These are phyloP conservation scores for Tanypteryx hageni DNA, from an alignment of 2,888 invertebrate species.

Conservation along the genomic window DNA sequence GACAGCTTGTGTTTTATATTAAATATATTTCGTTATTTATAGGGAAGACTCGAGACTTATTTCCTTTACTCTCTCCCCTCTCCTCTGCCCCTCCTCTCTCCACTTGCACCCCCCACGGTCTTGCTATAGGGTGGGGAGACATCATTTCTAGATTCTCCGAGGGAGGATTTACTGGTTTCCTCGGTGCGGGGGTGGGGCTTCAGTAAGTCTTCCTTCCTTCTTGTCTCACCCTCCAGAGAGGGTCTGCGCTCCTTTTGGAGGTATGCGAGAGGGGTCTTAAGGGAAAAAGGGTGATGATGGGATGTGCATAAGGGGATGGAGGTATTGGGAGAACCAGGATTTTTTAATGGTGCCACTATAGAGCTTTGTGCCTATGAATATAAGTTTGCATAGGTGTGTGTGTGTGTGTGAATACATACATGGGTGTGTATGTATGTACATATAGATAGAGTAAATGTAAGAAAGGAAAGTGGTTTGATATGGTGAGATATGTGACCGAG, in stretches of 20 bases:
- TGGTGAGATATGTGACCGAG: background rate
- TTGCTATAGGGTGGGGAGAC: background rate
- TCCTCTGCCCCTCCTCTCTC: background rate
- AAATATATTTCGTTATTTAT: slow-evolving; percentile 63
- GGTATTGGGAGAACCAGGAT: no score
- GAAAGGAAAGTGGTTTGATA: background rate
- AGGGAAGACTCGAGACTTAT: slow-evolving; percentile 53
- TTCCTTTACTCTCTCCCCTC: background rate
- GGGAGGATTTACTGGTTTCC: slow-evolving; percentile 41
- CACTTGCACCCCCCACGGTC: slow-evolving; percentile 27
- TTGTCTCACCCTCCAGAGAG: background rate
- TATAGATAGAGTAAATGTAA: background rate
- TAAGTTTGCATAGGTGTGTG: no score
- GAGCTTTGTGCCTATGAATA: no score
- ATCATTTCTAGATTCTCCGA: slow-evolving; percentile 47
- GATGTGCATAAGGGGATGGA: background rate
- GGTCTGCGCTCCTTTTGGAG: background rate
- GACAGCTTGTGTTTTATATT: slow-evolving; percentile 58
- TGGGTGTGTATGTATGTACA: no score
- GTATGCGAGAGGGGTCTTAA: background rate
- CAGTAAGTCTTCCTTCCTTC: background rate
- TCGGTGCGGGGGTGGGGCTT: background rate
- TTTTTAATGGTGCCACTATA: no score
- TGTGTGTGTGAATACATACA: no score
- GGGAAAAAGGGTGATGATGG: background rate